Base-by-base conservation (phyloP, 2,797 vertebrate species). In the Gambusia yucatana region DNA sequence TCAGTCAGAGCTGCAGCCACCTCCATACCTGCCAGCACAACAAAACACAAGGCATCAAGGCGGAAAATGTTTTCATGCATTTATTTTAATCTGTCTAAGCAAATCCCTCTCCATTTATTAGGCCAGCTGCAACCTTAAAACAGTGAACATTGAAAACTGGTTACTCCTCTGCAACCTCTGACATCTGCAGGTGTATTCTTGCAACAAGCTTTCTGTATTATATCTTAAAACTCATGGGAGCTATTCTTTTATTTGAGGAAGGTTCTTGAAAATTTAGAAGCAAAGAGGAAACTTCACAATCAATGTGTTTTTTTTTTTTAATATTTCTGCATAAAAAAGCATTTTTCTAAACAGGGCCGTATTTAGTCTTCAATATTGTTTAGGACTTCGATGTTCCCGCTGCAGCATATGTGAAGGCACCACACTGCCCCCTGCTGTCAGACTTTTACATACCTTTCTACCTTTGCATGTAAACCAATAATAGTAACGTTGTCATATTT, bases 1-100 rank as follows among this genome's bases (percentile, higher is more conserved):
- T 99, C 98, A 0, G 97, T 94, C 0, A 99, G 95, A 71, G 98
- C 99, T 48, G 98, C 97, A 0, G 98, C 98, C 84, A 99, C 98
- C 88, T 99, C 98, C 98, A 99, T 99, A 76, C 98, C 98, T 99
- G 91, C 41, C 33, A 57, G 75, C 43, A 74, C 72, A 77, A n/a
- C 70, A 69, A 71, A 70, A 79, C 9, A 73, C 43, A 81, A 48
- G 73, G 69, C 25, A 73, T n/a, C 2, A 4, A 57, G n/a, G 20
- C 61, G 71, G 65, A 6, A 41, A 22, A 25, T 67, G 13, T n/a
- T 69, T 69, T 69, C 22, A 14, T 43, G 10, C 39, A n/a, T 43
- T 22, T 13, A 69, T 69, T 43, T 25, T 69, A 28, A 39, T 67
- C 20, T 67, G 36, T 25, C 39, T 67, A 41, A 67, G 63, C 36